These are phyloP conservation scores for Gambusia holbrooki DNA, from an alignment of 2,113 vertebrate species.

Conservation along the genomic window DNA sequence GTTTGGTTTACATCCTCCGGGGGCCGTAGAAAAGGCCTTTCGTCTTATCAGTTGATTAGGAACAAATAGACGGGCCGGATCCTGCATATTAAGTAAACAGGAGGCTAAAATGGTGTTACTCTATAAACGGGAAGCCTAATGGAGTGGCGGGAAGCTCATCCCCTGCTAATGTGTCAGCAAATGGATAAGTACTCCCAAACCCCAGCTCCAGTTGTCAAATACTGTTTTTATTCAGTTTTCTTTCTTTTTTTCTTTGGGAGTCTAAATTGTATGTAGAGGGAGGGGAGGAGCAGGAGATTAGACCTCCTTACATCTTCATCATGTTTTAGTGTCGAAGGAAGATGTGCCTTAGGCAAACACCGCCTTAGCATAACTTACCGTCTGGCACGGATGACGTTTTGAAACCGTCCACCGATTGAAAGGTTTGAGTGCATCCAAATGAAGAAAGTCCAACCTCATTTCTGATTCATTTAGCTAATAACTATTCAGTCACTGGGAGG, in stretches of 20 bases:
- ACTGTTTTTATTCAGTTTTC: conserved; percentile 3
- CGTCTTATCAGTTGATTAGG: conserved; percentile 84
- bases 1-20: conserved; percentile 79
- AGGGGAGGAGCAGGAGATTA: conserved; percentile 1
- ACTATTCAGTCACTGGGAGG: too few relatives aligned
- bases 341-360: neutral
- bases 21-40: conserved; percentile 77
- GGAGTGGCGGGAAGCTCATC: conserved; percentile 71
- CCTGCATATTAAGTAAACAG: conserved; percentile 82
- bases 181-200: conserved; percentile 58
- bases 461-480: too few relatives aligned
- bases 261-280: conserved; percentile 17
- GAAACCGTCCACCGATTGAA: too few relatives aligned
- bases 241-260: neutral
- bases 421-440: too few relatives aligned
- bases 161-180: conserved; percentile 68
- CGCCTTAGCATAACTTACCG: neutral
- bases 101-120: conserved; percentile 71
- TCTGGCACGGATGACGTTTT: neutral
- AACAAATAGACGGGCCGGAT: conserved; percentile 79
- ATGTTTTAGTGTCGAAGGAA: neutral
- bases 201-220: conserved; percentile 31
- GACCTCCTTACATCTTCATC: conserved; percentile 1
- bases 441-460: too few relatives aligned
- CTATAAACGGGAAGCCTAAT: conserved; percentile 76